Evolutionary conservation across 2,888 invertebrate species (phyloP).

Genomic region (Aphrophora alni): DNA sequence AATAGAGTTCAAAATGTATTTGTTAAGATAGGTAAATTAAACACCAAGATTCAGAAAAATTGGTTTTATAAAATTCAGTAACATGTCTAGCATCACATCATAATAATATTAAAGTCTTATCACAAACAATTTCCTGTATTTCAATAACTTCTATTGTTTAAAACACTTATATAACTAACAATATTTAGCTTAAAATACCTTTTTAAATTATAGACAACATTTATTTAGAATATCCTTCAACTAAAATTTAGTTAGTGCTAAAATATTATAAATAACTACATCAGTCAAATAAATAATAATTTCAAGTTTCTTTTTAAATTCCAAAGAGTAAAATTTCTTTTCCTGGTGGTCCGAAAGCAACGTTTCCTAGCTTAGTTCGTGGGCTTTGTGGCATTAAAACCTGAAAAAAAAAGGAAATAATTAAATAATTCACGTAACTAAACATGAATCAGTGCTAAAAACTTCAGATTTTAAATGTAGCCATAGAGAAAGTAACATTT

Average conservation of each 20-base stretch:
- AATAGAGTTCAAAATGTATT: no score
- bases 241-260: not conserved
- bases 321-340: slow-evolving; percentile 47
- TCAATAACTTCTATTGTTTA: not conserved
- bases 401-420: slow-evolving; percentile 39
- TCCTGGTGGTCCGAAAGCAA: slow-evolving; percentile 45
- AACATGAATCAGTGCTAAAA: no score
- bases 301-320: slow-evolving; percentile 34
- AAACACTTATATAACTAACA: not conserved
- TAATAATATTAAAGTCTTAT: not conserved
- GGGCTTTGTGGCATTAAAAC: slow-evolving; percentile 43
- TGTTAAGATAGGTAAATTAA: not conserved
- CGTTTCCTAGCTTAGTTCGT: slow-evolving; percentile 43
- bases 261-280: not conserved
- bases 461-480: no score
- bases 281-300: not conserved
- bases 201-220: not conserved
- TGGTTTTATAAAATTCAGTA: not conserved
- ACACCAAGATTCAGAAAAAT: not conserved
- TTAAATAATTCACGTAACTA: no score
- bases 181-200: not conserved
- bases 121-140: not conserved
- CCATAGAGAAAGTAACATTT: no score
- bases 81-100: not conserved
- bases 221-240: not conserved